phyloP scores from a whole-genome alignment of 2,113 vertebrate species.

The Saguinus imperator region DNA sequence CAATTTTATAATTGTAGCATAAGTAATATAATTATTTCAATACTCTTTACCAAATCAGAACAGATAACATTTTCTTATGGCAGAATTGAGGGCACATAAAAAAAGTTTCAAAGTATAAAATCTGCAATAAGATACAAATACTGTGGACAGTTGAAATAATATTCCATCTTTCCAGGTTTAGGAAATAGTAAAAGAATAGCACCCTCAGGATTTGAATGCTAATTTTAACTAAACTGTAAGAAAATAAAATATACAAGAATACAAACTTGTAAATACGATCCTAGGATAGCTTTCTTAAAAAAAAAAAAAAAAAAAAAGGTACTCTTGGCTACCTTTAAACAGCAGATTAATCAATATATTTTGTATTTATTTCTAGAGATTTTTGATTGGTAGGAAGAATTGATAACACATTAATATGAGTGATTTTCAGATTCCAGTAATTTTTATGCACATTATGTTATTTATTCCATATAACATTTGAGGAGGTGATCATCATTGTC shows the following conservation, averaged over 20 bases:
- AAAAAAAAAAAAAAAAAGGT: background rate
- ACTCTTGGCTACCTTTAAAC: background rate
- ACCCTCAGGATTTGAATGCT: background rate
- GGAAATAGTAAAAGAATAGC: background rate
- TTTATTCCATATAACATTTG: no score
- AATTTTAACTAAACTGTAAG: background rate
- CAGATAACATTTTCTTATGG: background rate
- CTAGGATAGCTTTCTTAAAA: background rate
- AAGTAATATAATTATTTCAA: slow-evolving; percentile 43
- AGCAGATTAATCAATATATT: background rate
- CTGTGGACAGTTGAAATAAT: background rate
- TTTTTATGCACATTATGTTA: background rate
- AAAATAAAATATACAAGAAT: background rate
- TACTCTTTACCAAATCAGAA: background rate
- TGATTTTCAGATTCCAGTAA: background rate
- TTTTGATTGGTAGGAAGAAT: background rate
- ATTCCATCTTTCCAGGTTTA: background rate
- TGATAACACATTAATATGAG: background rate
- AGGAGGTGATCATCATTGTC: background rate
- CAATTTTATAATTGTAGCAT: background rate
- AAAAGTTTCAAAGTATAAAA: background rate
- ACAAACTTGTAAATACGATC: background rate
- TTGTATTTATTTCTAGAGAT: background rate
- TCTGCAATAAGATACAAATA: background rate
- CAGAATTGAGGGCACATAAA: background rate